Evolutionary conservation across 2,113 vertebrate genomes (phyloP).

Genomic region (Anarhynchus alexandrinus): DNA sequence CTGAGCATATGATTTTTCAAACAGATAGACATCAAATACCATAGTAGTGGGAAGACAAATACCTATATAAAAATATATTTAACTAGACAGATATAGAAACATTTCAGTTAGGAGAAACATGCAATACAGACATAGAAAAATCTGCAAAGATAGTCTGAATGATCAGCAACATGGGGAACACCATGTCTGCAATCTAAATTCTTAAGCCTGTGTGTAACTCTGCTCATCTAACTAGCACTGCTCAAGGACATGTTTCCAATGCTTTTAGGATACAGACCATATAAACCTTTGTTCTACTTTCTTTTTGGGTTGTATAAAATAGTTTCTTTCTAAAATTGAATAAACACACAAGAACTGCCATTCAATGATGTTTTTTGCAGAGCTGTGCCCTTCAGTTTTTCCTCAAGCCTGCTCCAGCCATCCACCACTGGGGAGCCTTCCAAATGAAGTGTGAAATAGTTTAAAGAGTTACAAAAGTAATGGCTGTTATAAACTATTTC

Average conservation of each 20-base stretch:
- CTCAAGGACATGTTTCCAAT: background rate
- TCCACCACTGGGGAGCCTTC: background rate
- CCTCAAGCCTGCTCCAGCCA: background rate
- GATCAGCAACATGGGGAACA: background rate
- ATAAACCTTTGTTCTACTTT: background rate
- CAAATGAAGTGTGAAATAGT: constrained; percentile 52
- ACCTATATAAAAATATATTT: background rate
- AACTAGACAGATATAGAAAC: background rate
- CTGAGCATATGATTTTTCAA: background rate
- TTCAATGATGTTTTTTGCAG: background rate
- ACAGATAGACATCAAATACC: background rate
- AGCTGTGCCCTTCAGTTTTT: background rate
- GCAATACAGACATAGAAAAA: background rate
- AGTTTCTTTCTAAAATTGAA: background rate
- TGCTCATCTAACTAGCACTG: background rate
- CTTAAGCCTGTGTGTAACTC: background rate
- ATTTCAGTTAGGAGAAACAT: background rate
- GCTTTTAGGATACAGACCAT: background rate
- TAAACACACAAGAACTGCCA: background rate
- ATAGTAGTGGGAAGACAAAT: background rate
- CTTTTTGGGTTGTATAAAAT: background rate
- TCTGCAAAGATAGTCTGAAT: background rate
- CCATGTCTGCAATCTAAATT: background rate
- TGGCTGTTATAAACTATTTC: constrained; percentile 21
- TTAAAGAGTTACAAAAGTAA: constrained; percentile 37